Conservation (phyloP, 2,797 vertebrate species). For the Bradypodion ventrale region DNA sequence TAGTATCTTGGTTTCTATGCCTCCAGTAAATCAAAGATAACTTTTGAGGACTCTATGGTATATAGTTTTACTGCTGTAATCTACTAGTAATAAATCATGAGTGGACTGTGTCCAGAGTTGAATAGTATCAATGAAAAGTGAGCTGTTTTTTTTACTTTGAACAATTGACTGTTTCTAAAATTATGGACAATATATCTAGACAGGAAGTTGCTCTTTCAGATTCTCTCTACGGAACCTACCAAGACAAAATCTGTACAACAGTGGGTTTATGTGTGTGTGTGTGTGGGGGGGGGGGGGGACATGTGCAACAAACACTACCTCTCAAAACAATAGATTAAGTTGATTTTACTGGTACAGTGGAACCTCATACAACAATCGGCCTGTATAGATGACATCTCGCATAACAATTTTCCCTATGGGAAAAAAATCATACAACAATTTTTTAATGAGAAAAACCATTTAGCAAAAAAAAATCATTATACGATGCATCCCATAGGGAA, state of each 20-base stretch:
- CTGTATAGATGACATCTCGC: no score
- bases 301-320: background rate
- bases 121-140: slow-evolving; percentile 9
- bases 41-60: background rate
- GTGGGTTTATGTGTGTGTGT: no score
- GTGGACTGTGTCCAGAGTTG: slow-evolving; percentile 10
- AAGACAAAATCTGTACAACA: background rate
- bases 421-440: no score
- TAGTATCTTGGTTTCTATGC: slow-evolving; percentile 8
- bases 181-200: background rate
- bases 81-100: slow-evolving; percentile 4
- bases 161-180: background rate
- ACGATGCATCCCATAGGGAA: no score
- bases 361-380: no score
- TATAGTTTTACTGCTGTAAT: slow-evolving; percentile 14
- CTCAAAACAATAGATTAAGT: background rate
- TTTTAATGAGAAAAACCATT: no score
- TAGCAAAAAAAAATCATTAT: no score
- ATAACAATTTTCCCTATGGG: no score
- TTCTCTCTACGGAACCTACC: background rate
- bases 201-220: background rate
- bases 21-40: slow-evolving; percentile 14
- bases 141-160: slow-evolving; percentile 6
- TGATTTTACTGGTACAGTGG: background rate
- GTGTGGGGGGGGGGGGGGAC: background rate